Percentiles rank a stretch among this genome's conserved stretches.
These are phyloP conservation scores for Drosophila setifemur DNA, from an alignment of 1,140 invertebrate genomes.

Conservation along the genomic window DNA sequence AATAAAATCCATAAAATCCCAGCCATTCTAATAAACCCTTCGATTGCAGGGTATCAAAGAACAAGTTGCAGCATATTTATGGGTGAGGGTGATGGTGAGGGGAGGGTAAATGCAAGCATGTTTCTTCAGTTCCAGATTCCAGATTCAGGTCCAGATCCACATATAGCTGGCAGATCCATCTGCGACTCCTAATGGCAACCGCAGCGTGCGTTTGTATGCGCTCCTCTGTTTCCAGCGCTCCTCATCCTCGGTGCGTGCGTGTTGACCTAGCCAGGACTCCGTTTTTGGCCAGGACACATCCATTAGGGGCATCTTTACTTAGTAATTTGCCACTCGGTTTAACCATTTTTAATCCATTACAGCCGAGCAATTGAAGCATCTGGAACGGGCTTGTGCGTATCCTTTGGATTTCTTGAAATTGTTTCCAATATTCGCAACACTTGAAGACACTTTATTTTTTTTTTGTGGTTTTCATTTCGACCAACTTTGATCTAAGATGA, in stretches of 20 bases:
- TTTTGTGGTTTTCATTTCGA: not conserved
- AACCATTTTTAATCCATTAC: slow-evolving; percentile 28
- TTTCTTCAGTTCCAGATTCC: slow-evolving; percentile 3
- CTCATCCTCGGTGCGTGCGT: too few species aligned
- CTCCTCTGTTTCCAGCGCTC: not conserved
- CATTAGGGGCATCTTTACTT: slow-evolving; percentile 38
- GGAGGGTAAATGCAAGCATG: slow-evolving; percentile 13
- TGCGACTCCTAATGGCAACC: slow-evolving; percentile 25
- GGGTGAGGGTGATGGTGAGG: not conserved
- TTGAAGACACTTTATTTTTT: not conserved
- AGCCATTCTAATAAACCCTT: not conserved
- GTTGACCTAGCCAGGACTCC: not conserved
- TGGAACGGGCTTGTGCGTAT: not conserved
- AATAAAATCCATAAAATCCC: not conserved
- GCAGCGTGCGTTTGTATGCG: not conserved
- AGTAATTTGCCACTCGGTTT: slow-evolving; percentile 38
- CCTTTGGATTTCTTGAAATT: not conserved
- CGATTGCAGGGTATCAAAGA: not conserved
- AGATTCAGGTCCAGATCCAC: slow-evolving; percentile 15
- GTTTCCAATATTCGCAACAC: not conserved
- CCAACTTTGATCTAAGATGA: too few species aligned
- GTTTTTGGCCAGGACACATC: slow-evolving; percentile 16
- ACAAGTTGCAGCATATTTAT: slow-evolving; percentile 5
- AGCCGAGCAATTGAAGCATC: not conserved
- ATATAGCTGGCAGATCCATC: slow-evolving; percentile 7